phyloP scores from a whole-genome alignment of 2,797 vertebrate species.

The Coreius guichenoti region DNA sequence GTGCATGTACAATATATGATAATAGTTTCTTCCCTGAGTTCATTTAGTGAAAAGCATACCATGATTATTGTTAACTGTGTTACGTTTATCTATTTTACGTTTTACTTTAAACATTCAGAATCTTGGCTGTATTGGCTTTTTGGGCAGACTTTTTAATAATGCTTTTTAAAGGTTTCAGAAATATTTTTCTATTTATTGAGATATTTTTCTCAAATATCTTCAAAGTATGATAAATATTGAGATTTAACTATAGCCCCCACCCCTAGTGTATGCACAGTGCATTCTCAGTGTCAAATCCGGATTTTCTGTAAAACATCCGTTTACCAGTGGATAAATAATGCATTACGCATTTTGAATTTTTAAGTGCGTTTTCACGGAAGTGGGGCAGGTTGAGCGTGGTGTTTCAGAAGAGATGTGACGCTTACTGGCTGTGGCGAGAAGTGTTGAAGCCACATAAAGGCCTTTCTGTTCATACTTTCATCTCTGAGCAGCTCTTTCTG shows the following conservation, averaged over 20 bases:
- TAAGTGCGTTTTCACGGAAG: slow-evolving; percentile 21
- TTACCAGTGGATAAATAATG: slow-evolving; percentile 20
- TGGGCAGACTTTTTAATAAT: neutral
- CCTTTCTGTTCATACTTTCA: neutral
- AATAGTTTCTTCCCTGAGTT: neutral
- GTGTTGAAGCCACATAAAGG: slow-evolving; percentile 13
- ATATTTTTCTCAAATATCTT: neutral
- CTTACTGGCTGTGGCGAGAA: slow-evolving; percentile 26
- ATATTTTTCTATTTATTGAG: neutral
- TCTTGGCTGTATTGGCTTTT: neutral
- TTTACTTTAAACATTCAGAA: neutral
- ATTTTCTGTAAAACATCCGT: slow-evolving; percentile 59
- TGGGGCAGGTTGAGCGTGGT: slow-evolving; percentile 21
- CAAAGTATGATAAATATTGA: neutral
- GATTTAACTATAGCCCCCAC: neutral
- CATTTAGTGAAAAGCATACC: neutral
- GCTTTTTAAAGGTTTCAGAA: neutral
- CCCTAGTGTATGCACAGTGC: slow-evolving; percentile 48
- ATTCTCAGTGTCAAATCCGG: slow-evolving; percentile 59
- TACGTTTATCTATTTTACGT: neutral
- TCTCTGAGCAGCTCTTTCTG: neutral
- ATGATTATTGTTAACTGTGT: neutral
- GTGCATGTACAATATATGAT: neutral
- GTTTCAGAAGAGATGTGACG: slow-evolving; percentile 24
- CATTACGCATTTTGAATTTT: slow-evolving; percentile 25